Percentiles rank a stretch among this genome's conserved stretches.
Evolutionary conservation across 2,888 invertebrate species (phyloP).

Genomic region (Macrophya alboannulata): DNA sequence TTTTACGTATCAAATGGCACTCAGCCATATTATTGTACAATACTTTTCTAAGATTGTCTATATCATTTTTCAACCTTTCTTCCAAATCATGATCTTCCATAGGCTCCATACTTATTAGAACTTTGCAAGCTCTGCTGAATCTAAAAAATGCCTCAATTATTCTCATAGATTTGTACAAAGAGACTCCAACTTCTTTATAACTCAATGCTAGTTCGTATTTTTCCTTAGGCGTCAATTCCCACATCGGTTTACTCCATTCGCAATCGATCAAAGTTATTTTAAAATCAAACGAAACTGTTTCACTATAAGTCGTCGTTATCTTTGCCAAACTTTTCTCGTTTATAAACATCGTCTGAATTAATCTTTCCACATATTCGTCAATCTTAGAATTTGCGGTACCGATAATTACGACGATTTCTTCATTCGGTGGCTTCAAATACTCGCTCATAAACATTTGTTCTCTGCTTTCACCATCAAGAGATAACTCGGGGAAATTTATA

Average conservation of each 20-base stretch:
- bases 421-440: conserved; percentile 69
- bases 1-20: conserved; percentile 87
- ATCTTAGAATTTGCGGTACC: conserved; percentile 81
- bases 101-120: conserved; percentile 85
- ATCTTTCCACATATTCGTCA: conserved; percentile 82
- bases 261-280: conserved; percentile 80
- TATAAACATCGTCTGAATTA: conserved; percentile 82
- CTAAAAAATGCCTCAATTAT: conserved; percentile 87
- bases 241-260: conserved; percentile 81
- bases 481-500: conserved; percentile 52
- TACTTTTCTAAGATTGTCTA: conserved; percentile 84
- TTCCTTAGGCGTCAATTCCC: conserved; percentile 83
- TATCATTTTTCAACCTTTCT: conserved; percentile 80
- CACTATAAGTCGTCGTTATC: conserved; percentile 66
- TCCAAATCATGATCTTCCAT: conserved; percentile 80
- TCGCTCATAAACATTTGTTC: conserved; percentile 79
- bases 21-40: conserved; percentile 92
- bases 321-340: conserved; percentile 80
- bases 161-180: conserved; percentile 85
- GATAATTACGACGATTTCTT: conserved; percentile 74
- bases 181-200: conserved; percentile 84
- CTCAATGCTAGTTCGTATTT: conserved; percentile 81
- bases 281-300: conserved; percentile 79
- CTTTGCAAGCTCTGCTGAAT: conserved; percentile 89
- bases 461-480: conserved; percentile 75